Conservation (phyloP, 2,113 vertebrate species). For the Chlorocebus sabaeus region DNA sequence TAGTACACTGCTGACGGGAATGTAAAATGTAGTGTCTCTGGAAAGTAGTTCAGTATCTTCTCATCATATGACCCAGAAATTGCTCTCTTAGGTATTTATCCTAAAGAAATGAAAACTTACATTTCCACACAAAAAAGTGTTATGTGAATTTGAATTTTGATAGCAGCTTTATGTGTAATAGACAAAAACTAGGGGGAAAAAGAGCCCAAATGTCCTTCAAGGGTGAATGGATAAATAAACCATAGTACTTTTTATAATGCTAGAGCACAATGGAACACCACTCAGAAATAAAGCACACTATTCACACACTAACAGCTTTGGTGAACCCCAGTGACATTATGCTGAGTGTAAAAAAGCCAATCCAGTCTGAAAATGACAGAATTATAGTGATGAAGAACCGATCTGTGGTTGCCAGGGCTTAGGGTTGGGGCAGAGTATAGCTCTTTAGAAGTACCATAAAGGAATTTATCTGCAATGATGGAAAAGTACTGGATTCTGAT, state of each 20-base stretch:
- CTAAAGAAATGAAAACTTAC: background rate
- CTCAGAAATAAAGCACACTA: background rate
- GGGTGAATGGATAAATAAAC: background rate
- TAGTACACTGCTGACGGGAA: background rate
- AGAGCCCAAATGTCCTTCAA: background rate
- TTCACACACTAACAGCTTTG: background rate
- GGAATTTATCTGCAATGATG: background rate
- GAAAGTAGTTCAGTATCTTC: background rate
- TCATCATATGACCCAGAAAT: background rate
- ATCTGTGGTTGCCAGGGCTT: background rate
- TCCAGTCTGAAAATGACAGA: background rate
- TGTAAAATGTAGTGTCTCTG: background rate
- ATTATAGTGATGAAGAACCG: background rate
- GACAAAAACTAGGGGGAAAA: background rate
- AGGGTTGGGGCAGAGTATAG: fast-evolving
- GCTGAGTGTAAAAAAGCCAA: background rate
- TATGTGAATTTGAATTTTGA: background rate
- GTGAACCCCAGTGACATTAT: background rate
- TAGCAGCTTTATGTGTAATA: background rate
- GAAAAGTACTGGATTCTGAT: background rate
- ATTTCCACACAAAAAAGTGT: background rate
- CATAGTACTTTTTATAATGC: background rate
- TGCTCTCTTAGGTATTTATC: background rate
- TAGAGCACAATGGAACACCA: background rate
- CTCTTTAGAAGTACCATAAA: background rate